Evolutionary conservation across 2,797 vertebrate species (phyloP).

Genomic region (Tragopan temminckii): DNA sequence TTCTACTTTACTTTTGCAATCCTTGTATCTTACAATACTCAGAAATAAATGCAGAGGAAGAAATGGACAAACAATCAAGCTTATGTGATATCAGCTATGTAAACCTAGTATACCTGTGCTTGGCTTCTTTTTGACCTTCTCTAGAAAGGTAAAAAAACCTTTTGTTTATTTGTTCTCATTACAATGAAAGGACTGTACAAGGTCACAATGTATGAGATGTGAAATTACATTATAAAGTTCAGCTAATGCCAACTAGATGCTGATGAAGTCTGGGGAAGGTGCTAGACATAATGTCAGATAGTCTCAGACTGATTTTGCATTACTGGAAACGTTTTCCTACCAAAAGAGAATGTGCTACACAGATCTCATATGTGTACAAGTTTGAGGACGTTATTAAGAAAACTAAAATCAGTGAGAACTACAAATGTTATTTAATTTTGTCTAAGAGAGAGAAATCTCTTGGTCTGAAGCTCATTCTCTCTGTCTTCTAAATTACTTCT

Average conservation of each 20-base stretch:
- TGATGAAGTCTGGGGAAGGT: not conserved
- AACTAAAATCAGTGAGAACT: not conserved
- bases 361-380: not conserved
- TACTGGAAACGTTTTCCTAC: not conserved
- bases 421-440: not conserved
- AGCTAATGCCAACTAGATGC: not conserved
- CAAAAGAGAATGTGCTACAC: not conserved
- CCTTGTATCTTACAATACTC: not conserved
- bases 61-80: not conserved
- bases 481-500: not conserved
- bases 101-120: not conserved
- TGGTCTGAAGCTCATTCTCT: not conserved
- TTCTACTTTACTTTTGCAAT: not conserved
- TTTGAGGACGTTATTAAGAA: not conserved
- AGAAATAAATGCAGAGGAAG: not conserved
- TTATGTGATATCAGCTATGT: accelerated
- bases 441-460: not conserved
- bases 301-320: not conserved
- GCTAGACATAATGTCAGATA: not conserved
- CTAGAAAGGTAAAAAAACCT: not conserved
- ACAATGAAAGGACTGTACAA: not conserved
- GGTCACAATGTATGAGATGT: not conserved
- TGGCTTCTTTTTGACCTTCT: not conserved
- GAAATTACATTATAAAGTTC: not conserved
- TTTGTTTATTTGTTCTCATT: not conserved